Evolutionary conservation across 2,797 vertebrate species (phyloP).

Genomic region (Xiphophorus birchmanni): DNA sequence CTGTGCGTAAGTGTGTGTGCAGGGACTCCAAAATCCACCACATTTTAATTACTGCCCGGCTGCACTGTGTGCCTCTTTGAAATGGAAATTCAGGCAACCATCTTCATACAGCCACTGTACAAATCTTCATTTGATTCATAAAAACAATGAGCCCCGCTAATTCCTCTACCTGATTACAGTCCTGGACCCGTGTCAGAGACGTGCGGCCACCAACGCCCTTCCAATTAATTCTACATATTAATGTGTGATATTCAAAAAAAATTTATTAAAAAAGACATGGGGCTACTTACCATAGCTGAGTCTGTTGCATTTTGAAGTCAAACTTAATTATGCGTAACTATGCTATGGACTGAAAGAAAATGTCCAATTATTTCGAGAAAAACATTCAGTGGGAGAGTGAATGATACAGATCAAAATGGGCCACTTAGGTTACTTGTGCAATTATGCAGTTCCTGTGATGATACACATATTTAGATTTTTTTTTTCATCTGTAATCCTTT

Average conservation of each 20-base stretch:
- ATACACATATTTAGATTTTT: slow-evolving; percentile 68
- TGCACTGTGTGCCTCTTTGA: slow-evolving; percentile 94
- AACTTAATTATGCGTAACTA: slow-evolving; percentile 79
- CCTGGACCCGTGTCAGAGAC: slow-evolving; percentile 68
- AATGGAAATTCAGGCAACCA: slow-evolving; percentile 94
- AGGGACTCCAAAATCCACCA: slow-evolving; percentile 89
- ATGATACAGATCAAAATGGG: slow-evolving; percentile 79
- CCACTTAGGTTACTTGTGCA: slow-evolving; percentile 77
- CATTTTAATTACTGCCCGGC: slow-evolving; percentile 99
- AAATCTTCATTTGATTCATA: slow-evolving; percentile 97
- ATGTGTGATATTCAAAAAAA: slow-evolving; percentile 62
- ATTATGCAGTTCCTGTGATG: slow-evolving; percentile 74
- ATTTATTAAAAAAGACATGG: slow-evolving; percentile 41
- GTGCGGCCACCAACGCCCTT: slow-evolving; percentile 56
- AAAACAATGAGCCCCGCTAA: slow-evolving; percentile 94
- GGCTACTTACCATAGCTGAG: slow-evolving; percentile 61
- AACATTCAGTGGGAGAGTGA: slow-evolving; percentile 73
- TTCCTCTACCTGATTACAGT: slow-evolving; percentile 94
- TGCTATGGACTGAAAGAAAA: slow-evolving; percentile 76
- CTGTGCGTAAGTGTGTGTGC: slow-evolving; percentile 30
- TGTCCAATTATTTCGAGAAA: slow-evolving; percentile 81
- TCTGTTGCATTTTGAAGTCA: slow-evolving; percentile 78
- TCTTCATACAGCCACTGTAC: slow-evolving; percentile 90
- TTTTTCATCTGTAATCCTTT: slow-evolving; percentile 68
- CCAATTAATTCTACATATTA: slow-evolving; percentile 81